Percentiles rank a stretch among this genome's conserved stretches.
Conservation (phyloP, 2,888 invertebrate species). For the Luperina nickerlii region DNA sequence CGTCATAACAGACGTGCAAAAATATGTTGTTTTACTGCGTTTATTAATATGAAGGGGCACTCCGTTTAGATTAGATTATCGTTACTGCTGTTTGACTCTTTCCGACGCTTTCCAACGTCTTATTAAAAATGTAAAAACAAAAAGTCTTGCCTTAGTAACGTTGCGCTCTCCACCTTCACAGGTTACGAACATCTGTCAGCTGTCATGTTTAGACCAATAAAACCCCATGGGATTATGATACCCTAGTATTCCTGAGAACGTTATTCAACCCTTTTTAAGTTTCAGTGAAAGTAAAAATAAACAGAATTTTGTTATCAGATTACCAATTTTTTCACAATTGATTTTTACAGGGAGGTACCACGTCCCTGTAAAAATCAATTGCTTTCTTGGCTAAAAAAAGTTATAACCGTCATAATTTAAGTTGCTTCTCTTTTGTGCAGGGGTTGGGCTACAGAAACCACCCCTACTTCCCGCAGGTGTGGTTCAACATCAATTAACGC, state of each 20-base stretch:
- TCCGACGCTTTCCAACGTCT: not conserved
- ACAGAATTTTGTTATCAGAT: not conserved
- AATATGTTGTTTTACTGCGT: not conserved
- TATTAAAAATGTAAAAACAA: conserved; percentile 27
- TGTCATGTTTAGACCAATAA: conserved; percentile 28
- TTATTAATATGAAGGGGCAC: not conserved
- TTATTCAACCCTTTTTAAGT: conserved; percentile 33
- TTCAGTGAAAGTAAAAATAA: not conserved
- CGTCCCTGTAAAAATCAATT: no score
- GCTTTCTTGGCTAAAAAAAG: not conserved
- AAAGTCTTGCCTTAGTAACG: not conserved
- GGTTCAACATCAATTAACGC: conserved; percentile 15
- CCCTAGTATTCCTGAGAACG: conserved; percentile 42
- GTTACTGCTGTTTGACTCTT: not conserved
- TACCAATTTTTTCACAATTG: not conserved
- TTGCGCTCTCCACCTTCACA: not conserved
- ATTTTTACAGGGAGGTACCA: not conserved
- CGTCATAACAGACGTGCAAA: not conserved
- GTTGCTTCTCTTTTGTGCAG: conserved; percentile 13
- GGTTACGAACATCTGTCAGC: conserved; percentile 34
- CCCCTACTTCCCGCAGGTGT: conserved; percentile 18
- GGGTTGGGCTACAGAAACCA: conserved; percentile 13
- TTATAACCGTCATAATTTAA: not conserved
- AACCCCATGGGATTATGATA: conserved; percentile 32
- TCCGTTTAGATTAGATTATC: not conserved